These are phyloP conservation scores for Zaprionus lachaisei DNA, from an alignment of 1,140 invertebrate species.

Conservation along the genomic window DNA sequence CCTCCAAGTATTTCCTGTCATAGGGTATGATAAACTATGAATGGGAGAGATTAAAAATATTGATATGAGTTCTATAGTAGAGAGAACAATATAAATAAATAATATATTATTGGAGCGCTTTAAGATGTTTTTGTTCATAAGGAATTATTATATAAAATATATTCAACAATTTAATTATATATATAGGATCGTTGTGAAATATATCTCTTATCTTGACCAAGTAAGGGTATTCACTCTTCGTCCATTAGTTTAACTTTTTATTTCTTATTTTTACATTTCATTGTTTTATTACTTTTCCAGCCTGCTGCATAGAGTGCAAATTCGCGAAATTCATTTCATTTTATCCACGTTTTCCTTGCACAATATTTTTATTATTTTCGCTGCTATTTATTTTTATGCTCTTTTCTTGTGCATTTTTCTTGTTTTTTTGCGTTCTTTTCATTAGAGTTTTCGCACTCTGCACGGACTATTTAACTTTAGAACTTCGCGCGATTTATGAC, in stretches of 20 bases:
- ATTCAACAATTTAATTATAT: too few relatives aligned
- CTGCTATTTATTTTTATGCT: conserved; percentile 2
- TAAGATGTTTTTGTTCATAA: too few relatives aligned
- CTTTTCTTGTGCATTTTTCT: conserved; percentile 7
- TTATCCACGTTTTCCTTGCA: conserved; percentile 20
- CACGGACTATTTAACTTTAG: conserved; percentile 42
- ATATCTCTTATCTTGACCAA: not conserved
- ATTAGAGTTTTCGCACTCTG: conserved; percentile 45
- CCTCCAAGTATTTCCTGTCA: not conserved
- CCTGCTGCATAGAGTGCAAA: conserved; percentile 17
- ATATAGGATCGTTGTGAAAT: too few relatives aligned
- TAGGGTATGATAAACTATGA: not conserved
- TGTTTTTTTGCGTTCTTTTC: conserved; percentile 29
- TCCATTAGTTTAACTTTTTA: not conserved
- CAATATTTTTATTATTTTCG: conserved; percentile 18
- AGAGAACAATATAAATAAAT: too few relatives aligned
- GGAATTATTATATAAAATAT: too few relatives aligned
- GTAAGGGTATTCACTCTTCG: conserved; percentile 2
- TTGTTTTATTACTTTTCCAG: conserved; percentile 6
- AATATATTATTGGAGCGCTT: too few relatives aligned
- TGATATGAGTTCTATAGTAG: not conserved
- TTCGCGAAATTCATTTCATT: conserved; percentile 26
- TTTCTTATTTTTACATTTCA: not conserved
- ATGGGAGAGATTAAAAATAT: not conserved
- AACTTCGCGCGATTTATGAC: conserved; percentile 23